A percentile compares a stretch with the other conserved stretches of the same genome.
phyloP scores from a whole-genome alignment of 2,113 vertebrate species.

The Planiliza haematocheilus region DNA sequence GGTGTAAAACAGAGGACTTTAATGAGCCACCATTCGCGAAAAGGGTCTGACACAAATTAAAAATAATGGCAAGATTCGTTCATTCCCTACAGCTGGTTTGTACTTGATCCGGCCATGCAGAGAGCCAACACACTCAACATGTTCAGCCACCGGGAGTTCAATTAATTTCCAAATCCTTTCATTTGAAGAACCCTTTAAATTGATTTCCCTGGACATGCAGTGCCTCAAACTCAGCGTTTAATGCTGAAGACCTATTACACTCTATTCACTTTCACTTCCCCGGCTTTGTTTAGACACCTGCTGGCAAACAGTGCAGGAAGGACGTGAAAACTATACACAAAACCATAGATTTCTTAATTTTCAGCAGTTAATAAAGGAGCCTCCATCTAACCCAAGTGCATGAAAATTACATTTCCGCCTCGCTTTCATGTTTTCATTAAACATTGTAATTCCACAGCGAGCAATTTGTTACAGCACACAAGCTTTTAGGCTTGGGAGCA shows the following conservation, averaged over 20 bases:
- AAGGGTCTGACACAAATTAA: constrained; percentile 69
- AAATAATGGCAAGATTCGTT: constrained; percentile 62
- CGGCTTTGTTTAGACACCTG: constrained; percentile 55
- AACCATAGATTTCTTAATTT: constrained; percentile 44
- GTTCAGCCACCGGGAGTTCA: constrained; percentile 69
- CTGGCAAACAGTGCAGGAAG: constrained; percentile 44
- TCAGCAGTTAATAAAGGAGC: constrained; percentile 52
- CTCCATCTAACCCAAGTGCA: constrained; percentile 53
- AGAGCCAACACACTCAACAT: constrained; percentile 61
- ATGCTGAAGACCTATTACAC: constrained; percentile 55
- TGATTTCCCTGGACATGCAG: constrained; percentile 70
- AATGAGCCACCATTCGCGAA: constrained; percentile 52
- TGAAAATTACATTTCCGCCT: constrained; percentile 54
- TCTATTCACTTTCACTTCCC: constrained; percentile 35
- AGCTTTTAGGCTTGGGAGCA: background rate
- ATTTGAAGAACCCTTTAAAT: constrained; percentile 73
- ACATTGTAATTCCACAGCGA: constrained; percentile 24
- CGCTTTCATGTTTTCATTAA: constrained; percentile 58
- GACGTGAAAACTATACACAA: constrained; percentile 27
- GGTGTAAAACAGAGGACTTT: constrained; percentile 28
- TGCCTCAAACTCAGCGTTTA: constrained; percentile 63
- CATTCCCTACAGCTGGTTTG: constrained; percentile 60
- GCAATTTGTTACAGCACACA: constrained; percentile 24
- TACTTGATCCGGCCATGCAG: constrained; percentile 56
- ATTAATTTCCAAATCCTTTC: constrained; percentile 76